A percentile compares a stretch with the other conserved stretches of the same genome.
Evolutionary conservation across 2,113 vertebrate genomes (phyloP).

Genomic region (Glareola pratincola): DNA sequence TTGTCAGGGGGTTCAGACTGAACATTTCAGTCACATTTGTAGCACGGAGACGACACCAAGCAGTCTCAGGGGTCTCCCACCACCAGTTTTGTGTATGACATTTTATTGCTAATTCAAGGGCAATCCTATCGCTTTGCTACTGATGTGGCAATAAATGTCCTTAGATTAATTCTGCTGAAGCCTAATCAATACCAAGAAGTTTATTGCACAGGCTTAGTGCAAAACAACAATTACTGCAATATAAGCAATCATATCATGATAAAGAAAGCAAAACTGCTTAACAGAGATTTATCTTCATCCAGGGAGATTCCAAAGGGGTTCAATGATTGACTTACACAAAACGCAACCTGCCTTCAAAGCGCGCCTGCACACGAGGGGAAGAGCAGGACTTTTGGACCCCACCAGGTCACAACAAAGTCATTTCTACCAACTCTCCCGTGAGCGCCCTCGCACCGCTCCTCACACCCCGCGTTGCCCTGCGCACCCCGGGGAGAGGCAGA

Average conservation of each 20-base stretch:
- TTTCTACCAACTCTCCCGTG: fast-evolving
- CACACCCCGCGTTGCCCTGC: fast-evolving
- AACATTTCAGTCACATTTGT: not conserved
- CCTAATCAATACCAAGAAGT: not conserved
- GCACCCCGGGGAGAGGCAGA: fast-evolving
- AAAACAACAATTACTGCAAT: not conserved
- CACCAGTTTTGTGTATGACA: fast-evolving
- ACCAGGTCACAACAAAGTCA: fast-evolving
- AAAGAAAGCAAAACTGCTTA: not conserved
- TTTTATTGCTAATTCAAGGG: not conserved
- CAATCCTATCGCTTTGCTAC: not conserved
- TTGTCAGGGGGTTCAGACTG: not conserved
- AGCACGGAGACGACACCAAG: fast-evolving
- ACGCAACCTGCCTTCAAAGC: not conserved
- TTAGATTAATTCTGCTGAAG: not conserved
- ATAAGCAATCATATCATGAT: fast-evolving
- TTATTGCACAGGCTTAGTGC: not conserved
- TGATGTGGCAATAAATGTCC: not conserved
- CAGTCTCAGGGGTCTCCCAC: not conserved
- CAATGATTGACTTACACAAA: not conserved
- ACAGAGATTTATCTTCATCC: not conserved
- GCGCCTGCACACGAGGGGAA: not conserved
- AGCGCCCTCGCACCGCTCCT: fast-evolving
- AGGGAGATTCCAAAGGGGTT: not conserved
- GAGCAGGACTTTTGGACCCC: not conserved